Conservation (phyloP, 2,113 vertebrate species). For the Plecturocebus donacophilus region DNA sequence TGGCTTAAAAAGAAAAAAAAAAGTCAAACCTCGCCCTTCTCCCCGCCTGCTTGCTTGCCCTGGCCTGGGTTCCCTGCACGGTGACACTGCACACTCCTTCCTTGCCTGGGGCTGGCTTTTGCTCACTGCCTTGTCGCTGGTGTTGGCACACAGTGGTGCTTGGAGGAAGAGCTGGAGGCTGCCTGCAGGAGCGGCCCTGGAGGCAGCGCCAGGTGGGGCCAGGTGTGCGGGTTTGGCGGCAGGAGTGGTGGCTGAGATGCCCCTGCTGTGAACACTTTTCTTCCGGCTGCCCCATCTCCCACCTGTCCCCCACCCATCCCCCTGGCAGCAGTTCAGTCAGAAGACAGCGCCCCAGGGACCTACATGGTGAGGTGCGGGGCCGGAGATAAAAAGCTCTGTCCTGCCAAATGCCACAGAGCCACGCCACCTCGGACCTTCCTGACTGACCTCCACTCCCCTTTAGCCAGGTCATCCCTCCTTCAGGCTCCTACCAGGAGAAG, state of each 20-base stretch:
- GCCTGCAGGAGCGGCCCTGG: neutral
- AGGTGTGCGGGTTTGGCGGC: fast-evolving
- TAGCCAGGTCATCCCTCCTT: neutral
- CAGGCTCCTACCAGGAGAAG: neutral
- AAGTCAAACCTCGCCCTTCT: neutral
- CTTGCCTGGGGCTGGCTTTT: neutral
- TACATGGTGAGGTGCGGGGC: fast-evolving
- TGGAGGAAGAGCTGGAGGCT: neutral
- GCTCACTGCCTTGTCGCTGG: neutral
- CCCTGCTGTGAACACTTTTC: neutral
- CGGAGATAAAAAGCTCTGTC: neutral
- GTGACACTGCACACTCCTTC: neutral
- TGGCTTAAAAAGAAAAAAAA: neutral
- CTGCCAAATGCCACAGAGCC: neutral
- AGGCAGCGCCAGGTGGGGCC: neutral
- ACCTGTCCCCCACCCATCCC: neutral
- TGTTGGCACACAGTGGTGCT: neutral
- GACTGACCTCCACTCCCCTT: neutral
- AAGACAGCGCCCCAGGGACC: neutral
- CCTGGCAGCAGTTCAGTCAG: neutral
- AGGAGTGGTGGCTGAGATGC: fast-evolving
- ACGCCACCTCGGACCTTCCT: fast-evolving
- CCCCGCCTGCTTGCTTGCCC: neutral
- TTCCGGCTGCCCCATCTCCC: neutral
- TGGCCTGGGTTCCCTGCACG: neutral